Base-by-base conservation (phyloP, 2,797 vertebrate species). In the Sebastes oblongus region DNA sequence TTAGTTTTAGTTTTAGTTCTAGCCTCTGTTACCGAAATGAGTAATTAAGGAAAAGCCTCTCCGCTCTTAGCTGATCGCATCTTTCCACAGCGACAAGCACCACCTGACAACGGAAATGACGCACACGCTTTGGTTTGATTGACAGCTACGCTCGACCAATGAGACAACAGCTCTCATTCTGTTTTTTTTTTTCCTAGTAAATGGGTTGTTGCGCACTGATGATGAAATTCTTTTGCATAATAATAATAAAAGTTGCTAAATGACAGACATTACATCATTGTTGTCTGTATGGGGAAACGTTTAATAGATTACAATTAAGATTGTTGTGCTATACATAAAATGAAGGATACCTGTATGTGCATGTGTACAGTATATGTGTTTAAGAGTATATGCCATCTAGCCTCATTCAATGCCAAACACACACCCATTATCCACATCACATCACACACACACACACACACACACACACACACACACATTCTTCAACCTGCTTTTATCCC, bases 71-170 rank as follows among this genome's bases (percentile, higher is more conserved):
- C 96, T 95, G 95, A 96, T 96, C 95, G 95, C 96, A 96, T 96
- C 95, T 96, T 96, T 96, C 96, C 96, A 96, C 95, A 96, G 95
- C 95, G 90, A 94, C 94, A 96, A 96, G 93, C 96, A 89, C 97
- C 97, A 97, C 97, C 97, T 98, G 97, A 97, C 97, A 97, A 97
- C 97, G 97, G 97, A 99, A 96, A 92, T 98, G 97, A 98, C 97
- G 98, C 96, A 97, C 91, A 89, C 5, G 11, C 10, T 75, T 30
- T 42, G 39, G 32, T 50, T 67, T 94, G 95, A 96, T 81, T 90
- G 96, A 94, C 95, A 89, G 90, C 72, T 0, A 1, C 5, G 2
- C 0, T 67, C 75, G 76, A 64, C 96, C 95, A 96, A 96, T 96
- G 74, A 4, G 42, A 24, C 39, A 39, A 0, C 22, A 1, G 0